phyloP scores from a whole-genome alignment of 2,888 invertebrate genomes.

The Synanthedon formicaeformis region DNA sequence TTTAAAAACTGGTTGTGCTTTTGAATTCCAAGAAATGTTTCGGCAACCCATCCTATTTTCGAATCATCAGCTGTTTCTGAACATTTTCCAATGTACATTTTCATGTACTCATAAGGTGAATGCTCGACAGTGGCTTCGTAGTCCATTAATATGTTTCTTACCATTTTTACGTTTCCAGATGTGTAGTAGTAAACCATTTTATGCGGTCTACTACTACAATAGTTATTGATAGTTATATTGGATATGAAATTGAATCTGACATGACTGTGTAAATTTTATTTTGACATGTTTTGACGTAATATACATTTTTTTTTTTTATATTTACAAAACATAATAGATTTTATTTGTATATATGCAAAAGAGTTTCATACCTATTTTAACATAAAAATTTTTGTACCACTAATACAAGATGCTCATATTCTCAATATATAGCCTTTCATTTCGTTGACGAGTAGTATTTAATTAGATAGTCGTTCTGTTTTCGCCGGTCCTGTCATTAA shows the following conservation, averaged over 20 bases:
- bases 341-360: too few relatives aligned
- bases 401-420: too few relatives aligned
- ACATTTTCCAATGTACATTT: slow-evolving; percentile 44
- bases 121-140: slow-evolving; percentile 29
- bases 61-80: slow-evolving; percentile 36
- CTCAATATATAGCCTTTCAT: slow-evolving; percentile 17
- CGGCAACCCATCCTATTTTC: slow-evolving; percentile 50
- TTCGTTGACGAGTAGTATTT: slow-evolving; percentile 38
- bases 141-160: slow-evolving; percentile 43
- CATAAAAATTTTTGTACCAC: too few relatives aligned
- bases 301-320: not conserved
- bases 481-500: slow-evolving; percentile 62
- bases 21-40: slow-evolving; percentile 45
- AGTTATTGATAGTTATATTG: slow-evolving; percentile 15
- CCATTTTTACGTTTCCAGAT: slow-evolving; percentile 46
- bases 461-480: slow-evolving; percentile 61
- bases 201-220: slow-evolving; percentile 5
- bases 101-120: slow-evolving; percentile 52
- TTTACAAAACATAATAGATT: not conserved
- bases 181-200: slow-evolving; percentile 58
- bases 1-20: slow-evolving; percentile 41
- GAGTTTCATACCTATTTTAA: too few relatives aligned
- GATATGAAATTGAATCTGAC: slow-evolving; percentile 22
- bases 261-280: slow-evolving; percentile 12
- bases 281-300: slow-evolving; percentile 11